These are phyloP conservation scores for Heterodera filipjevi DNA, from an alignment of 2,888 invertebrate species.

Conservation along the genomic window DNA sequence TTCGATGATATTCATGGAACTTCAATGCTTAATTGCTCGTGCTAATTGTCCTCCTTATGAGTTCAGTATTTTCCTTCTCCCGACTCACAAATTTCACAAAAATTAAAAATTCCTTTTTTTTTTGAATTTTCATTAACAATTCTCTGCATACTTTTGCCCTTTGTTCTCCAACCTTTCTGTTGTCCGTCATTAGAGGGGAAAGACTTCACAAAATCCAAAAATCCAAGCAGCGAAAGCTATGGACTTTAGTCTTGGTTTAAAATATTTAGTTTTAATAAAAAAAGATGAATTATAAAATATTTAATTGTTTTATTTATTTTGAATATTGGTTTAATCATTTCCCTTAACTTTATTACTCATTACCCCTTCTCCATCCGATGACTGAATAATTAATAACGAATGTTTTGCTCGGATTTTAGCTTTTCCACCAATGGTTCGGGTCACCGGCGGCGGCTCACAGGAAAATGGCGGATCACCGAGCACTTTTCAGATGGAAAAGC, in stretches of 20 bases:
- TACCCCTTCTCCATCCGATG: too few species aligned
- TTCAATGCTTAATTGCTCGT: too few species aligned
- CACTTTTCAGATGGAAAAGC: conserved; percentile 56
- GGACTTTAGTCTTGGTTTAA: not conserved
- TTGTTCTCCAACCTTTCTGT: conserved; percentile 1
- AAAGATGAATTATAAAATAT: too few species aligned
- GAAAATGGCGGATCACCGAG: conserved; percentile 58
- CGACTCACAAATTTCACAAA: not conserved
- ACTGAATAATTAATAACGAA: not conserved
- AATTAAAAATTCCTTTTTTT: not conserved
- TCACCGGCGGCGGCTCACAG: conserved; percentile 44
- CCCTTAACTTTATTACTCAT: too few species aligned
- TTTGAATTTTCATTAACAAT: not conserved
- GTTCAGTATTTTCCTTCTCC: too few species aligned
- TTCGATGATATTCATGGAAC: too few species aligned
- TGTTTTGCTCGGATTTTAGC: not conserved
- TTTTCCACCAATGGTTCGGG: conserved; percentile 29
- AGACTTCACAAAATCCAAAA: not conserved
- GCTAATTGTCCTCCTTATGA: too few species aligned
- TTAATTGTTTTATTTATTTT: too few species aligned
- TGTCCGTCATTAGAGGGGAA: not conserved
- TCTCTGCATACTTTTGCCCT: not conserved
- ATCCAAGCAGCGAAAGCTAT: not conserved
- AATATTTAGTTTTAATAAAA: too few species aligned
- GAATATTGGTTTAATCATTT: too few species aligned